Conservation (phyloP, 2,888 invertebrate species). For the Ametastegia equiseti region DNA sequence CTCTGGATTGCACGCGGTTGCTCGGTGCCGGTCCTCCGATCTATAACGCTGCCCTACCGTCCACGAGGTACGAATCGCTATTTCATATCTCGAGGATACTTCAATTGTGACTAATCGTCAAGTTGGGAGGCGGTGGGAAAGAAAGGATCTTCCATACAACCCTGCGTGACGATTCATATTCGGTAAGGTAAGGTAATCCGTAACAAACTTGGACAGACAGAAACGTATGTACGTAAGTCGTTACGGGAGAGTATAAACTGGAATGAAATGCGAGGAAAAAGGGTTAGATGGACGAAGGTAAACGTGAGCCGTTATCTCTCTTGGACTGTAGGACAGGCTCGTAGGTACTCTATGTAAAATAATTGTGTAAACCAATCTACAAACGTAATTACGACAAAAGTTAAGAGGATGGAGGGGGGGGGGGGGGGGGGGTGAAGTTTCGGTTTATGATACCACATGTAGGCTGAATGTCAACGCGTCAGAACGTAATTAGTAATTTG, state of each 20-base stretch:
- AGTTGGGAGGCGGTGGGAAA: not conserved
- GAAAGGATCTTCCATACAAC: not conserved
- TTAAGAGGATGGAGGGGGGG: too few relatives aligned
- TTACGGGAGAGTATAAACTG: not conserved
- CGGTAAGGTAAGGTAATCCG: not conserved
- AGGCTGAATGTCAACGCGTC: conserved; percentile 26
- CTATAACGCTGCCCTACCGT: conserved; percentile 29
- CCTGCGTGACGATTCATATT: not conserved
- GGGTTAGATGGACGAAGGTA: not conserved
- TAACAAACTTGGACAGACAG: not conserved
- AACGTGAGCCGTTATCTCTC: not conserved
- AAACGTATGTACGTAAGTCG: not conserved
- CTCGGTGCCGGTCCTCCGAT: conserved; percentile 26
- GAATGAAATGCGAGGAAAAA: not conserved
- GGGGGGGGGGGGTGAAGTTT: conserved; percentile 18
- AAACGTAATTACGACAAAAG: conserved; percentile 6
- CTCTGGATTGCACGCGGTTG: conserved; percentile 34
- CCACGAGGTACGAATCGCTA: conserved; percentile 35
- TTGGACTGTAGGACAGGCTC: not conserved
- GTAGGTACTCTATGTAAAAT: conserved; percentile 1
- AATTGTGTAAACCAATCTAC: conserved; percentile 30
- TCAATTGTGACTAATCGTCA: not conserved
- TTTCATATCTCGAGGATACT: not conserved
- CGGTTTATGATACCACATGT: conserved; percentile 5
- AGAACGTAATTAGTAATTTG: conserved; percentile 16